A percentile compares a stretch with the other conserved stretches of the same genome.
Evolutionary conservation across 2,113 vertebrate species (phyloP).

Genomic region (Chunga burmeisteri): DNA sequence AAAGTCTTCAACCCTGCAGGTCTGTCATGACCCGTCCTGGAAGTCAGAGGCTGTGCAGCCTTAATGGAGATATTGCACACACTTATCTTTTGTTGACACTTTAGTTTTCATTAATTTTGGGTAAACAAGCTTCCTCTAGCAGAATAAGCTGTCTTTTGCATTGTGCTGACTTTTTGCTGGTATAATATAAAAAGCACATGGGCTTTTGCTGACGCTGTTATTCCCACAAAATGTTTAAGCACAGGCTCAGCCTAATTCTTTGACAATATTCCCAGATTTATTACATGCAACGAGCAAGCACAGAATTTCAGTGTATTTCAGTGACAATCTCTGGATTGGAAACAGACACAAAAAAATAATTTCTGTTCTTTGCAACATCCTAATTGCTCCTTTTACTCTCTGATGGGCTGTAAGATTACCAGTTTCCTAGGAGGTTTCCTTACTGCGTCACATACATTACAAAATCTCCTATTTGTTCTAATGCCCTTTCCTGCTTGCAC

Average conservation of each 20-base stretch:
- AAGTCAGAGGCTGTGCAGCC: neutral
- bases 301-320: neutral
- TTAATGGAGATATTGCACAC: neutral
- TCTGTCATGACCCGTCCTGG: neutral
- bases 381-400: conserved; percentile 15
- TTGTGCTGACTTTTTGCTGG: conserved; percentile 16
- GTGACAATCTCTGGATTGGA: neutral
- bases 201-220: conserved; percentile 21
- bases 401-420: neutral
- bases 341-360: conserved; percentile 17
- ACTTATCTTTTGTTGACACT: neutral
- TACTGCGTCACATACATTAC: neutral
- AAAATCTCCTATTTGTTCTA: neutral
- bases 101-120: neutral
- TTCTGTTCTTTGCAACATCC: neutral
- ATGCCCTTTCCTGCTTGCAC: neutral
- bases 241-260: conserved; percentile 4
- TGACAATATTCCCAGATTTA: conserved; percentile 51
- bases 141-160: conserved; percentile 14
- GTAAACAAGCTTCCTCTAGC: neutral
- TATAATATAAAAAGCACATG: conserved; percentile 3
- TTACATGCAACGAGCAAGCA: conserved; percentile 26
- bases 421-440: neutral
- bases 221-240: conserved; percentile 29
- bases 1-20: neutral